A percentile compares a stretch with the other conserved stretches of the same genome.
These are phyloP conservation scores for Siniperca chuatsi DNA, from an alignment of 2,113 vertebrate species.

Conservation along the genomic window DNA sequence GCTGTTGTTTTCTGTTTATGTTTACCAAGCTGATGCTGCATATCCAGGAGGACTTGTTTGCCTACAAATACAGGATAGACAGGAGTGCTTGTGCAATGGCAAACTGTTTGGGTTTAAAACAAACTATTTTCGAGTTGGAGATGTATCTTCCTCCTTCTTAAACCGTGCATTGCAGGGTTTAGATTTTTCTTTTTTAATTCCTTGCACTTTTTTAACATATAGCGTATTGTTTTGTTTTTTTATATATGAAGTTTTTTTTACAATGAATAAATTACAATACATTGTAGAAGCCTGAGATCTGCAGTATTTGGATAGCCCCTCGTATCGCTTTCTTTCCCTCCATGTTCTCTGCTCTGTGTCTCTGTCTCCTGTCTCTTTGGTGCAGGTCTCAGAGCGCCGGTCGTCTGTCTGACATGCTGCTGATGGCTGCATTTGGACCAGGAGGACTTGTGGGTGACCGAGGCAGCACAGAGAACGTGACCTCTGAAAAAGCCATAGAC, in stretches of 20 bases:
- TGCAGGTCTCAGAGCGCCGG: slow-evolving; percentile 93
- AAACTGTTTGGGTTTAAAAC: neutral
- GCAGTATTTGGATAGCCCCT: neutral
- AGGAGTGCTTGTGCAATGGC: neutral
- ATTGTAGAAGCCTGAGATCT: neutral
- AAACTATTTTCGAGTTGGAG: neutral
- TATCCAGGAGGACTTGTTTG: neutral
- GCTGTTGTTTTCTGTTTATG: neutral
- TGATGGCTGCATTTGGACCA: slow-evolving; percentile 95
- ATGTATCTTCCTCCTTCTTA: neutral
- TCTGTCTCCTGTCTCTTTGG: neutral
- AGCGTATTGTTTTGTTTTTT: neutral
- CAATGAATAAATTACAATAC: neutral
- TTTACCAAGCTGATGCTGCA: neutral
- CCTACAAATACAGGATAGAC: neutral
- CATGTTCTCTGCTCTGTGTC: neutral
- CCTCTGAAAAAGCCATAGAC: slow-evolving; percentile 91
- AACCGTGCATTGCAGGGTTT: neutral
- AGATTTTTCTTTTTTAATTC: neutral
- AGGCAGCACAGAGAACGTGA: slow-evolving; percentile 91
- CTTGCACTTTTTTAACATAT: neutral
- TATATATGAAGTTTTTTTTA: neutral
- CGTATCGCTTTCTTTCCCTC: neutral
- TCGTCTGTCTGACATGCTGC: slow-evolving; percentile 93
- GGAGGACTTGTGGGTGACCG: slow-evolving; percentile 86